Evolutionary conservation across 1,140 invertebrate species (phyloP), one percentile per base, ranked within the genome.

Genomic region (Drosophila asahinai): DNA sequence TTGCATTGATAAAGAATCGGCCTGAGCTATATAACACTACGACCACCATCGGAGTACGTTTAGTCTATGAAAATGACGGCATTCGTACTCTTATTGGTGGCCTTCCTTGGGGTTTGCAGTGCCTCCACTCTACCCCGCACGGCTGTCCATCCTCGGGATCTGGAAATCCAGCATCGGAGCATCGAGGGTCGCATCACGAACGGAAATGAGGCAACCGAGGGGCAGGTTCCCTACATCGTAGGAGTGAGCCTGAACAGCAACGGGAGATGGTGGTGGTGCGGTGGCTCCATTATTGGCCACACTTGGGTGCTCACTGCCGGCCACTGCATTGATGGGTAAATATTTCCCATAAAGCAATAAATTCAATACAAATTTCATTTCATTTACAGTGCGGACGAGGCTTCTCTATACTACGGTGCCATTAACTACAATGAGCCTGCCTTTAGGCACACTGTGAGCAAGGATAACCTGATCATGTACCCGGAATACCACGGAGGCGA

Each of bases 221-320:
- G 94, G 0, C 93, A 94, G 81, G 93, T 94, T 19, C 94, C 94
- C 19, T 94, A 94, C 60, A 94, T 94, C 65, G 94, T 93, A 17
- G 92, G 93, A 1, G 80, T 95, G 17, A 80, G 75, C 17, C 83
- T 94, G 76, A 86, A 93, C 27, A 89, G 67, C 36, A 76, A 77
- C 9, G 74, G 74, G 2, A 36, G 17, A 19, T 77, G 74, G 74
- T 74, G 89, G 83, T 94, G 93, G 87, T 96, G 95, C 79, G 95
- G 95, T 6, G 95, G 94, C n/a, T 94, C 94, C 22, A 83, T 96
- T 42, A 94, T 95, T 30, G 93, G 93, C 38, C 75, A 92, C 57
- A 58, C 93, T 12, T 95, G 94, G 94, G 90, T 95, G 1, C 73
- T 95, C 27, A 94, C 94, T 9, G 95, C 95, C 12, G 95, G 94